Evolutionary conservation across 2,113 vertebrate genomes (phyloP), one percentile per base, ranked within the genome.

Genomic region (Cephalophus harveyi): DNA sequence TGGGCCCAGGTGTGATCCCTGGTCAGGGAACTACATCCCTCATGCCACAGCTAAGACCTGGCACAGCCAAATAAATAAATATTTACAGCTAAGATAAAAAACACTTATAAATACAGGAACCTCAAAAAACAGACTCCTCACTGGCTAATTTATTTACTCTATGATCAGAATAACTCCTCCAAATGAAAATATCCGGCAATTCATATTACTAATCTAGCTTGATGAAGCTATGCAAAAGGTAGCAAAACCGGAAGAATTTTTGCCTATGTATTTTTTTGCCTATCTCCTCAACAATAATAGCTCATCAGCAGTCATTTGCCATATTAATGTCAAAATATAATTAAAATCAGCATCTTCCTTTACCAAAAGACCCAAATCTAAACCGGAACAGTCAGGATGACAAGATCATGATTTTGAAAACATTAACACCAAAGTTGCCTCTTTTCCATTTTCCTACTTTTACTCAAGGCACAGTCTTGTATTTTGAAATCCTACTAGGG

Each of bases 211-310:
- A 78, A 50, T 36, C 55, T 60, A 85, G 13, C 55, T 96, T 50
- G 59, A 43, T 36, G 2, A 82, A 91, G 86, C 28, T 87, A 78
- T 88, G 19, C 78, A 87, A 90, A 82, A 85, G 67, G 7, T 60
- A 83, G 36, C 36, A 97, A 92, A 97, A 85, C 14, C 50, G 33
- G 28, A 97, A 60, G 43, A 82, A 94, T 71, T 97, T 98, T 81
- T 92, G 16, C 33, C 28, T 33, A n/a, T 21, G 6, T 40, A 50
- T 40, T 40, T 71, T 89, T 81, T 83, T 74, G 28, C 46, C 43
- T 78, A 88, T 74, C 82, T 96, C 48, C 55, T 85, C 67, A 95
- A 60, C 43, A 93, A 50, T 33, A 82, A 89, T 30, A 71, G 59
- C 2, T 93, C 43, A 67, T 27, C 23, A 30, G 40, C 28, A 91